Conservation (phyloP, 35 echinoderm and acorn worm genomes). For the Stichopus chloronotus region DNA sequence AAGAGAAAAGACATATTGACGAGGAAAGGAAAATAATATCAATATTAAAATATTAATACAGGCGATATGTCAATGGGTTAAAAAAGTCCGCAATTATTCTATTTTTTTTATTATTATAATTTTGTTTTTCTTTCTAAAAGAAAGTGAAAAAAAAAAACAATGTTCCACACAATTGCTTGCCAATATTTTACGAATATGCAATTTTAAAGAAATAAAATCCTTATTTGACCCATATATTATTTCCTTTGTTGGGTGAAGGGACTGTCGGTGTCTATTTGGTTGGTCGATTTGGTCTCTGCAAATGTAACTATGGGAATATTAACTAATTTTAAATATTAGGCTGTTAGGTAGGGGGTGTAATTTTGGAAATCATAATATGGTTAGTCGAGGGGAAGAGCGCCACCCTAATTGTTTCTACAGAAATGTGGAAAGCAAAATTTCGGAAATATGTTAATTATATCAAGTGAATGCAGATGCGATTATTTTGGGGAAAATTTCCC, state of each 20-base stretch:
- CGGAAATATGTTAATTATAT: no score
- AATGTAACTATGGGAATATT: background rate
- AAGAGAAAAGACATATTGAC: no score
- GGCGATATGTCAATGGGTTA: slow-evolving; percentile 37
- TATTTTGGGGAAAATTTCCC: no score
- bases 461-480: no score
- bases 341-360: background rate
- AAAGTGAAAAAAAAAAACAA: slow-evolving; percentile 7
- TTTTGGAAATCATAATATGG: background rate
- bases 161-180: slow-evolving; percentile 61
- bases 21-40: no score
- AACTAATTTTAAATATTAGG: no score
- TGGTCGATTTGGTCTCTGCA: background rate
- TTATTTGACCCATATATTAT: slow-evolving; percentile 33
- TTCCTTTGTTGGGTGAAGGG: slow-evolving; percentile 48
- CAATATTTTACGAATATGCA: slow-evolving; percentile 67
- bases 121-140: slow-evolving; percentile 13
- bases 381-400: no score
- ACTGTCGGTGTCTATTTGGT: slow-evolving; percentile 5
- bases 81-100: slow-evolving; percentile 5
- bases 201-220: slow-evolving; percentile 59
- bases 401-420: no score
- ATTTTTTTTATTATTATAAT: background rate
- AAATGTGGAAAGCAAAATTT: no score
- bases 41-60: background rate